Conservation (phyloP, 2,797 vertebrate genomes). For the Lithobates sylvaticus region DNA sequence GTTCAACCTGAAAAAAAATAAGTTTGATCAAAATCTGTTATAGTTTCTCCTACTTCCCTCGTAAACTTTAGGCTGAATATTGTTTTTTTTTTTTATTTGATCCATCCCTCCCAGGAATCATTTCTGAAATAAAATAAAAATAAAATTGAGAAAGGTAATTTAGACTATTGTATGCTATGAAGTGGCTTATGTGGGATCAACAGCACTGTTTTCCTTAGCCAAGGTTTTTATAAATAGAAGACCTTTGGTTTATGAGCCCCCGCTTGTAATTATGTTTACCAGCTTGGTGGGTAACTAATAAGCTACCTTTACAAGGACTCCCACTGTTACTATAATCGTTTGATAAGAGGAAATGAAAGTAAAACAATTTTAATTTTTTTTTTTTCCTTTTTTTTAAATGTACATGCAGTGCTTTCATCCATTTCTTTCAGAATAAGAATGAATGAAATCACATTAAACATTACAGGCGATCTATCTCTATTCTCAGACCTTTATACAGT, state of each 20-base stretch:
- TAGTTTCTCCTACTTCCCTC: too few relatives aligned
- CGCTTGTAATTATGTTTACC: neutral
- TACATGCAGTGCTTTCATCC: neutral
- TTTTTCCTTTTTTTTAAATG: neutral
- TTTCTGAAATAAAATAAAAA: too few relatives aligned
- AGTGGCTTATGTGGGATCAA: neutral
- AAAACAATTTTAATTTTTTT: neutral
- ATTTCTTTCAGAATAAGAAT: constrained; percentile 6
- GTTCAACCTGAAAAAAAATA: too few relatives aligned
- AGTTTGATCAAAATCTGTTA: too few relatives aligned
- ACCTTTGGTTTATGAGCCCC: neutral
- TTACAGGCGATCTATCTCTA: constrained; percentile 10
- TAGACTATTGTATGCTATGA: neutral
- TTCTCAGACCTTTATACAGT: constrained; percentile 16
- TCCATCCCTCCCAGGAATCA: too few relatives aligned
- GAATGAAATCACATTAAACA: constrained; percentile 12
- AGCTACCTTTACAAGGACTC: neutral
- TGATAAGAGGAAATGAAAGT: neutral
- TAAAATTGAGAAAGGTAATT: too few relatives aligned
- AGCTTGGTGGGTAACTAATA: neutral
- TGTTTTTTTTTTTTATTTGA: too few relatives aligned
- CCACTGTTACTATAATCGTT: neutral
- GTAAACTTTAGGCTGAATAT: too few relatives aligned
- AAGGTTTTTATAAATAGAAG: neutral
- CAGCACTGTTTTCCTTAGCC: neutral